Conservation (phyloP, 1,140 invertebrate species). For the Heliconius hermathena region DNA sequence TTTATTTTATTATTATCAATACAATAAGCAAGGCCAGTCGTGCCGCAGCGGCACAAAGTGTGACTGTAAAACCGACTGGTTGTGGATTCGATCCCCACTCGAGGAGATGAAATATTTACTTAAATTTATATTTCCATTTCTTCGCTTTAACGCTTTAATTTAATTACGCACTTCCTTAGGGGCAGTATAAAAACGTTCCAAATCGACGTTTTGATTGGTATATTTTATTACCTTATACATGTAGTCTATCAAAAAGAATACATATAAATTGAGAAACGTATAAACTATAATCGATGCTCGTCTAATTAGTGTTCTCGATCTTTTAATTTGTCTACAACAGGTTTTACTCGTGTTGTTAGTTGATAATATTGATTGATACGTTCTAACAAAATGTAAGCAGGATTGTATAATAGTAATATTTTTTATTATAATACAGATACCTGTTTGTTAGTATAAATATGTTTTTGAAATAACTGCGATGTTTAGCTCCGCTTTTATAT, state of each 20-base stretch:
- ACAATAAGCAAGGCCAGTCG: background rate
- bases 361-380: constrained; percentile 24
- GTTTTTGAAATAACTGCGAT: no score
- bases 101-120: no score
- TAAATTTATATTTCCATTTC: no score
- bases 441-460: no score
- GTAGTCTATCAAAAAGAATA: constrained; percentile 10
- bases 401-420: background rate
- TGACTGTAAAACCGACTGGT: no score
- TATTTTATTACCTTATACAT: constrained; percentile 20
- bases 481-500: no score
- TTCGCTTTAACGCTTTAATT: background rate
- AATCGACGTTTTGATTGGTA: constrained; percentile 15
- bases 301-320: constrained; percentile 22
- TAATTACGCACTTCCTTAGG: background rate
- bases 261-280: constrained; percentile 16
- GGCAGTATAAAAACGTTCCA: background rate
- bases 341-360: constrained; percentile 6
- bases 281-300: constrained; percentile 21
- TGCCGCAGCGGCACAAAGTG: no score
- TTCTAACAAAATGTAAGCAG: background rate
- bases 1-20: no score
- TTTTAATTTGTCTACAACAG: constrained; percentile 21
- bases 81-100: no score
- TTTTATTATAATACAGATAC: no score